Evolutionary conservation across 2,888 invertebrate species (phyloP).

Genomic region (Perdita meconis): DNA sequence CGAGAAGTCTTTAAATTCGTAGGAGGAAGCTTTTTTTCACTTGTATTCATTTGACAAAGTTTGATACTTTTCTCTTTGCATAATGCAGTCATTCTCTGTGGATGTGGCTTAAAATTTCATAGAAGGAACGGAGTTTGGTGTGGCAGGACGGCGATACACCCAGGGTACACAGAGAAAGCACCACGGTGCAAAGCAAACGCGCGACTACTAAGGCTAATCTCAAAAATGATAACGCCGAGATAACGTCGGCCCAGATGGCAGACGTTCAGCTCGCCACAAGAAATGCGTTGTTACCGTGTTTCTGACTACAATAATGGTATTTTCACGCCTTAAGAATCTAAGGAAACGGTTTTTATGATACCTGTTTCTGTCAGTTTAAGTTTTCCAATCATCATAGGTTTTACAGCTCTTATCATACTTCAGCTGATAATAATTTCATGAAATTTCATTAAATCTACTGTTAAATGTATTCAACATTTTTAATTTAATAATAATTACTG

Average conservation of each 20-base stretch:
- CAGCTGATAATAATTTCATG: too few species aligned
- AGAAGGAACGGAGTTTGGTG: constrained; percentile 36
- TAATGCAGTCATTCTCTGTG: constrained; percentile 26
- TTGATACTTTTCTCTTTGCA: not conserved
- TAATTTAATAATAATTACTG: too few species aligned
- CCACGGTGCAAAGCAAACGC: constrained; percentile 57
- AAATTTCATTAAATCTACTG: too few species aligned
- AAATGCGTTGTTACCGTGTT: constrained; percentile 65
- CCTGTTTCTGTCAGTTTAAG: constrained; percentile 16
- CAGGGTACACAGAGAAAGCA: constrained; percentile 58
- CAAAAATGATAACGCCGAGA: constrained; percentile 72
- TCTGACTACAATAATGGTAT: constrained; percentile 11
- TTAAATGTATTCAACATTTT: too few species aligned
- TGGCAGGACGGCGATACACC: constrained; percentile 47
- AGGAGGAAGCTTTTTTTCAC: too few species aligned
- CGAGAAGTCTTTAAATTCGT: too few species aligned
- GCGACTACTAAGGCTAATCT: constrained; percentile 71
- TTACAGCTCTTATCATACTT: too few species aligned
- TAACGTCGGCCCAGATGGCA: constrained; percentile 66
- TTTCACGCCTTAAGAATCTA: not conserved
- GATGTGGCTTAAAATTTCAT: constrained; percentile 37
- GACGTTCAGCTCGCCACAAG: constrained; percentile 54
- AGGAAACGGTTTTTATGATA: not conserved
- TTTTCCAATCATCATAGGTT: too few species aligned
- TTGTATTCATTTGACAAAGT: not conserved